phyloP scores from a whole-genome alignment of 2,113 vertebrate genomes.

The Chroicocephalus ridibundus region DNA sequence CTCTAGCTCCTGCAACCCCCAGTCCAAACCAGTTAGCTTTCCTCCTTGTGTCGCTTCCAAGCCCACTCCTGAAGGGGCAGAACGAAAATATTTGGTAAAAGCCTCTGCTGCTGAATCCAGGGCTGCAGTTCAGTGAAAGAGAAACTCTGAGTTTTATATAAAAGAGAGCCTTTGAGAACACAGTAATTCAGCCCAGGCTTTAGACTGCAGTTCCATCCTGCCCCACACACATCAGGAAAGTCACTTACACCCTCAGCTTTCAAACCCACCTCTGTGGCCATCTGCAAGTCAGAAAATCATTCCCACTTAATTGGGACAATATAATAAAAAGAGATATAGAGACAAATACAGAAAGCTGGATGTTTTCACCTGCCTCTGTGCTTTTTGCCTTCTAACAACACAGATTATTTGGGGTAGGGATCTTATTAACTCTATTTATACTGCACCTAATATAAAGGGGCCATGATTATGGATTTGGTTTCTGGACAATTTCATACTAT shows the following conservation, averaged over 20 bases:
- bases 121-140: background rate
- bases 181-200: background rate
- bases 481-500: background rate
- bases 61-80: fast-evolving
- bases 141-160: background rate
- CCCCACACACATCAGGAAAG: background rate
- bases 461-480: background rate
- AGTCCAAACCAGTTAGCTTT: background rate
- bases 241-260: background rate
- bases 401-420: background rate
- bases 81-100: background rate
- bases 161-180: background rate
- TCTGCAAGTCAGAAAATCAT: background rate
- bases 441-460: background rate
- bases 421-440: background rate
- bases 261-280: background rate
- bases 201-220: background rate
- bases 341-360: background rate
- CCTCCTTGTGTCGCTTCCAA: background rate
- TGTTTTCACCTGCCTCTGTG: background rate
- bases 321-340: background rate
- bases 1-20: background rate
- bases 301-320: background rate
- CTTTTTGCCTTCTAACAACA: background rate
- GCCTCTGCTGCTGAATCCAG: background rate